These are phyloP conservation scores for Fukomys damarensis DNA, from an alignment of 2,113 vertebrate genomes.

Conservation along the genomic window DNA sequence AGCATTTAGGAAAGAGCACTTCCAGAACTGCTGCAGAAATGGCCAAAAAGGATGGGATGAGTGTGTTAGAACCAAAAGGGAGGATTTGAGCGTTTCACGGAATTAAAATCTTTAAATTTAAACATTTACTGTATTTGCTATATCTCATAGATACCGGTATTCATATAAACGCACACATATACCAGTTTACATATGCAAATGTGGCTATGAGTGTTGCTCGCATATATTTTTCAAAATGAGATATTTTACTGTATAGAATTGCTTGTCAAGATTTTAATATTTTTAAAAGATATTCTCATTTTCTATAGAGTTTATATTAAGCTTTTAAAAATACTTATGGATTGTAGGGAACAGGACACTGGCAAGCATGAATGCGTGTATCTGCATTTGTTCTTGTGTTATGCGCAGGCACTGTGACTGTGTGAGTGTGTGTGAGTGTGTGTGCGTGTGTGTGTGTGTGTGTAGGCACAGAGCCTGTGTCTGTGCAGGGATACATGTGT, in stretches of 20 bases:
- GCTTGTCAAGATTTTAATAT: not conserved
- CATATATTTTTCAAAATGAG: not conserved
- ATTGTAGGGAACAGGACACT: not conserved
- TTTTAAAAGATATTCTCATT: not conserved
- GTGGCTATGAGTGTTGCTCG: not conserved
- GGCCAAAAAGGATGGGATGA: not conserved
- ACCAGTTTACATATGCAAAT: not conserved
- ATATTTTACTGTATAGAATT: not conserved
- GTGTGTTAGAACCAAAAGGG: not conserved
- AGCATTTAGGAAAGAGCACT: not conserved
- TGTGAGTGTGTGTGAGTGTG: too few species aligned
- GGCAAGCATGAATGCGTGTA: too few species aligned
- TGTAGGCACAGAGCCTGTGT: fast-evolving
- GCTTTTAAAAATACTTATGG: not conserved
- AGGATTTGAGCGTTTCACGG: not conserved
- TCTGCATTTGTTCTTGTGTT: not conserved
- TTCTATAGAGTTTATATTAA: not conserved
- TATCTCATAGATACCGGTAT: not conserved
- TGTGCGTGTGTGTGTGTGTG: not conserved
- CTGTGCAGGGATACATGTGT: not conserved
- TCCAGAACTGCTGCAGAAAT: not conserved
- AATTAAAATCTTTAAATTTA: not conserved
- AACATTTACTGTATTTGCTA: not conserved
- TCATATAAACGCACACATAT: not conserved
- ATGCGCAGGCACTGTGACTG: too few species aligned